Base-by-base conservation (phyloP, 2,888 invertebrate genomes). In the Abscondita cerata region DNA sequence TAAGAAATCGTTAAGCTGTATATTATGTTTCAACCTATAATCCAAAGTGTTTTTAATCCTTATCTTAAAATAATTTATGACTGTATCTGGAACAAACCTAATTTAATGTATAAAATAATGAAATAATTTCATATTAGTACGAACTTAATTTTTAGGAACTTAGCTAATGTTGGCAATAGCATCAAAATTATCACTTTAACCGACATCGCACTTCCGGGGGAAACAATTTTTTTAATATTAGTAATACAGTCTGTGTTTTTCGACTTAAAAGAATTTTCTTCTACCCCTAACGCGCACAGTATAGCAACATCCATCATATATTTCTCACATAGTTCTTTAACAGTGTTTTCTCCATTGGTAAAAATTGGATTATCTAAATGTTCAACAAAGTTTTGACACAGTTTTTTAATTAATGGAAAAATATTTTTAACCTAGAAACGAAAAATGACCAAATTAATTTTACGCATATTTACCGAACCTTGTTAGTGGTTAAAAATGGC, bases 401-500 rank as follows among this genome's bases (percentile, higher is more conserved):
- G 81, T 15, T 81, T 76, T n/a, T 74, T 72, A 8, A 85, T 80
- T 1, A 84, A 74, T 0, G 81, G 78, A 64, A 82, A 84, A 68
- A 83, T 81, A 0, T 81, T 73, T 65, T 84, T 85, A 15, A 81
- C 79, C 76, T 76, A 41, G 50, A 71, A 74, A 6, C 4, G 9
- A 31, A 31, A 6, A 31, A 31, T 6, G 5, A 6, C 4, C 4
- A 31, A 31, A n/a, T n/a, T n/a, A n/a, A n/a, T n/a, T n/a, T n/a
- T n/a, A n/a, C n/a, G n/a, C n/a, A n/a, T n/a, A n/a, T n/a, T n/a
- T n/a, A n/a, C n/a, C n/a, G 6, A 71, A 83, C 82, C 60, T 84
- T 82, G 36, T 80, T 81, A 11, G 78, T 73, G 0, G 85, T 83
- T 18, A 86, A 80, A 1, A 81, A 81, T 0, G 84, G 79, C 1